Conservation (phyloP, 2,113 vertebrate species). For the Sylvietta virens region DNA sequence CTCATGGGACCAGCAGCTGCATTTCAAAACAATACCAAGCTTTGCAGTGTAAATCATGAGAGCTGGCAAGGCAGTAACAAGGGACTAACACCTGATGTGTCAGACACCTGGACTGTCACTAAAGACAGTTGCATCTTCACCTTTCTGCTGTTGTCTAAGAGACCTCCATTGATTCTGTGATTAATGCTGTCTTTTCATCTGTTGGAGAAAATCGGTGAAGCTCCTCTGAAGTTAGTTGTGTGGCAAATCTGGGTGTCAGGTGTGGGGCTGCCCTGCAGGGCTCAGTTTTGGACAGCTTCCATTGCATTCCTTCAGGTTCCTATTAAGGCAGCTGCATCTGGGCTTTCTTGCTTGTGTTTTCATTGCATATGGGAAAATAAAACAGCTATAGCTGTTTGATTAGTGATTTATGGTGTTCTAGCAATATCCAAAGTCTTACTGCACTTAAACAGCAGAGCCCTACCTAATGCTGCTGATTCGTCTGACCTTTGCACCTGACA, state of each 20-base stretch:
- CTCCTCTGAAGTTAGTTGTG: neutral
- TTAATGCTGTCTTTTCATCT: neutral
- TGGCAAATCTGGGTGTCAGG: neutral
- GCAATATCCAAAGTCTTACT: neutral
- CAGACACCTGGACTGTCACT: neutral
- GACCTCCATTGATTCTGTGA: neutral
- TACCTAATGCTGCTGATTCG: neutral
- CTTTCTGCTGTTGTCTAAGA: neutral
- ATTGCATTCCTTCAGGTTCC: neutral
- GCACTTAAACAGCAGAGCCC: neutral
- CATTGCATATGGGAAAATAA: neutral
- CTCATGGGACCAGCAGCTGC: neutral
- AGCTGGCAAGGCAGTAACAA: neutral
- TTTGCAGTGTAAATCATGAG: neutral
- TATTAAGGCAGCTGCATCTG: neutral
- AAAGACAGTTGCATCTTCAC: neutral
- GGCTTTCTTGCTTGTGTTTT: neutral
- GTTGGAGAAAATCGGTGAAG: neutral
- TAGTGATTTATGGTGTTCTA: neutral
- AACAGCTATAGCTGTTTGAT: neutral
- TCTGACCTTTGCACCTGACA: neutral
- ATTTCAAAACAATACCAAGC: neutral
- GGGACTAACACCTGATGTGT: neutral
- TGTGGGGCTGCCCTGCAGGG: neutral
- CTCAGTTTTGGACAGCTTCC: neutral